Conservation (phyloP, 2,113 vertebrate species). For the Archocentrus centrarchus region DNA sequence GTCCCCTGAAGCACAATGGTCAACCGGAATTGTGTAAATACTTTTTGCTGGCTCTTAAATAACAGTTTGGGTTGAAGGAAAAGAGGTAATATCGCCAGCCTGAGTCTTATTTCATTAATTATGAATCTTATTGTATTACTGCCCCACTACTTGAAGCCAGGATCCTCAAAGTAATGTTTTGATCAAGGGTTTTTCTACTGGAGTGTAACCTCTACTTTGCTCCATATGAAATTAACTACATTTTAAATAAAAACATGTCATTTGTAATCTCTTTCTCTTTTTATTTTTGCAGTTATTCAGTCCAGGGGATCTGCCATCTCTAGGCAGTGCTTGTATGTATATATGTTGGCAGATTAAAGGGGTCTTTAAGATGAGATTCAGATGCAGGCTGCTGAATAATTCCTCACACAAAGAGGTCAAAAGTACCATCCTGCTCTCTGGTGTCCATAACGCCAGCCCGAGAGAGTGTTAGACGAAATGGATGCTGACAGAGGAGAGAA, state of each 20-base stretch:
- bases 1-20: conserved; percentile 47
- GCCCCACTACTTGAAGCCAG: conserved; percentile 1
- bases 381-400: conserved; percentile 53
- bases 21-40: conserved; percentile 65
- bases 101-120: conserved; percentile 56
- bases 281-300: neutral
- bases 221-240: neutral
- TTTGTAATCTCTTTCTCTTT: neutral
- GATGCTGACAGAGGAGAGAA: conserved; percentile 60
- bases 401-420: conserved; percentile 56
- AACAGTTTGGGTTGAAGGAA: conserved; percentile 19
- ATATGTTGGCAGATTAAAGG: conserved; percentile 4
- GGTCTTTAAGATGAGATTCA: conserved; percentile 31
- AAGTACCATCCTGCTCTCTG: conserved; percentile 45
- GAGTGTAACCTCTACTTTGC: conserved; percentile 9
- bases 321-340: neutral
- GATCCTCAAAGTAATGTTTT: conserved; percentile 18
- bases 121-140: conserved; percentile 58
- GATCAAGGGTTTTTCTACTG: conserved; percentile 25
- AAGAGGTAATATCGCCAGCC: conserved; percentile 24
- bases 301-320: neutral
- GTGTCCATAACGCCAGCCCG: conserved; percentile 50
- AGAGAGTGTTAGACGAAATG: conserved; percentile 56
- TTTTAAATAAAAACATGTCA: conserved; percentile 10
- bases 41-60: conserved; percentile 48